Evolutionary conservation across 2,888 invertebrate species (phyloP).

Genomic region (Mesopsocus fuscifrons): DNA sequence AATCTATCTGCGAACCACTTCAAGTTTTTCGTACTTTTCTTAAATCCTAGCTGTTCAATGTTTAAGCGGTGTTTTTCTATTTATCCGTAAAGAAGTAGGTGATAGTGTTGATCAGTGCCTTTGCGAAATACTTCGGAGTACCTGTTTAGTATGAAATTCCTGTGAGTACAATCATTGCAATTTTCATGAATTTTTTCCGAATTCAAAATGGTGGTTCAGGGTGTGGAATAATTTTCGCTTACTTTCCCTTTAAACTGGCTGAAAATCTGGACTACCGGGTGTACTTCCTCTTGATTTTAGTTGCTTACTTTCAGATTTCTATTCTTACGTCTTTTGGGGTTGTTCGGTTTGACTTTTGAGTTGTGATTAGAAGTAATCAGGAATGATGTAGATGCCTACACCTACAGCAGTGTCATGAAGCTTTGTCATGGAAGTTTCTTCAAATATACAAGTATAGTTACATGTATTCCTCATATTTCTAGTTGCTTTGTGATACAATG

Average conservation of each 20-base stretch:
- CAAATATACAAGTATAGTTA: too few species aligned
- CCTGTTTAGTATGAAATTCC: background rate
- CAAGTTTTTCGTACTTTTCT: constrained; percentile 7
- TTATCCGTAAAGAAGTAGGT: background rate
- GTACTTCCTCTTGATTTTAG: too few species aligned
- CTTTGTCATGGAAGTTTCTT: too few species aligned
- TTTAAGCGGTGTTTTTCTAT: constrained; percentile 2
- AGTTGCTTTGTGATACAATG: too few species aligned
- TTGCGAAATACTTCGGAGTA: background rate
- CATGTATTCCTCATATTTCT: too few species aligned
- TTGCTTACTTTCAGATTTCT: too few species aligned
- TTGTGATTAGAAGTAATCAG: too few species aligned
- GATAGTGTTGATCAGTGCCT: constrained; percentile 4
- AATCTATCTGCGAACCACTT: constrained; percentile 4
- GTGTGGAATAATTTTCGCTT: constrained; percentile 1
- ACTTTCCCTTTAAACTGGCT: background rate
- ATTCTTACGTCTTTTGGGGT: too few species aligned
- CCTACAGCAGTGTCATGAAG: too few species aligned
- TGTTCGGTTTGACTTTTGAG: too few species aligned
- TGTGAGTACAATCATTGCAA: constrained; percentile 4
- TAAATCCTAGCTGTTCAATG: constrained; percentile 6
- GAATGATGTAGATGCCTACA: too few species aligned
- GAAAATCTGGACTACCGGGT: too few species aligned
- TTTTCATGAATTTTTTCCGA: background rate
- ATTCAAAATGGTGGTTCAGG: constrained; percentile 10